phyloP scores from a whole-genome alignment of 1,140 invertebrate genomes.

The Samia ricini region DNA sequence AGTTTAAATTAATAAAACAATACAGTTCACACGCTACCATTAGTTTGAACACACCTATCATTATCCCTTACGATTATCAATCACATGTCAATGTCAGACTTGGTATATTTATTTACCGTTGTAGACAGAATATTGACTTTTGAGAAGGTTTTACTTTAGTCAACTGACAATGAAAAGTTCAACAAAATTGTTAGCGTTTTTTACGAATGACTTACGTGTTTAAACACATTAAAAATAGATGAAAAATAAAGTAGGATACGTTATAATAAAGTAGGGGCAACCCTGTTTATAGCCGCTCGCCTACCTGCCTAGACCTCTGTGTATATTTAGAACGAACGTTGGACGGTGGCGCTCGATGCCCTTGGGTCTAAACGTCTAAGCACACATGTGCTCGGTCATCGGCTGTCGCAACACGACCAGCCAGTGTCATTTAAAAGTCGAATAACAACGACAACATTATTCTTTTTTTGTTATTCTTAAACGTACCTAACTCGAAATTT shows the following conservation, averaged over 20 bases:
- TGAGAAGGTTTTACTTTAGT: too few species aligned
- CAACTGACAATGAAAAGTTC: too few species aligned
- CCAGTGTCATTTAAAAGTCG: not conserved
- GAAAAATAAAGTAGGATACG: not conserved
- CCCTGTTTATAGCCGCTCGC: not conserved
- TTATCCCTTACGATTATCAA: too few species aligned
- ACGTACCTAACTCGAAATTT: not conserved
- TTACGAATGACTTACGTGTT: too few species aligned
- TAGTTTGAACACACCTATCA: too few species aligned
- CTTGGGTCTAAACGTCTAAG: not conserved
- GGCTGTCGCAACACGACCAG: not conserved
- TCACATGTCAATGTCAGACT: too few species aligned
- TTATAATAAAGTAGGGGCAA: not conserved
- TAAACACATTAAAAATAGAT: too few species aligned
- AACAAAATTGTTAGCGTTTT: too few species aligned
- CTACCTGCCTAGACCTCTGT: not conserved
- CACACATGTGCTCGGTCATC: not conserved
- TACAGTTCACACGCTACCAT: too few species aligned
- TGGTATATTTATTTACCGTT: too few species aligned
- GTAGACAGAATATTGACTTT: too few species aligned
- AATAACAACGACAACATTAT: not conserved
- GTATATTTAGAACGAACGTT: not conserved
- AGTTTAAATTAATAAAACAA: too few species aligned
- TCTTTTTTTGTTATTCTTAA: not conserved
- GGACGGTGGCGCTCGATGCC: not conserved